phyloP scores from a whole-genome alignment of 2,888 invertebrate species.

The Tipula unca region DNA sequence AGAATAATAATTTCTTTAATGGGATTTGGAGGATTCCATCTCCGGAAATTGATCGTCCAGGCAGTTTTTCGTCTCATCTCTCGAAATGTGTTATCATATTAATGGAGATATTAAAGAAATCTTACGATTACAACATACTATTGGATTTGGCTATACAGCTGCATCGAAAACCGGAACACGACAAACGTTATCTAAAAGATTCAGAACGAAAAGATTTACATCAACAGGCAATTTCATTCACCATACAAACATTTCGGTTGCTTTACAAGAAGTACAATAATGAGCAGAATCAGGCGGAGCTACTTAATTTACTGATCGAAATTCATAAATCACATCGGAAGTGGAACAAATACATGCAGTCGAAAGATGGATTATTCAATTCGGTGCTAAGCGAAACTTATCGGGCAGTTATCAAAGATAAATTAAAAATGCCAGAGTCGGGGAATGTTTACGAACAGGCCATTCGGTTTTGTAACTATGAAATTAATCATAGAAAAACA shows the following conservation, averaged over 20 bases:
- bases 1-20: conserved; percentile 80
- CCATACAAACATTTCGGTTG: conserved; percentile 59
- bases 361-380: conserved; percentile 49
- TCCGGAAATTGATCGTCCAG: conserved; percentile 83
- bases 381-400: conserved; percentile 62
- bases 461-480: conserved; percentile 59
- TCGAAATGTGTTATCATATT: conserved; percentile 72
- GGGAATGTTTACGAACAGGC: conserved; percentile 57
- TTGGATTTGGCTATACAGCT: conserved; percentile 72
- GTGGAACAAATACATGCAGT: conserved; percentile 51
- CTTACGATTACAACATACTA: conserved; percentile 70
- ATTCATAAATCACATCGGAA: conserved; percentile 61
- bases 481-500: conserved; percentile 50
- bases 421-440: conserved; percentile 48
- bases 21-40: conserved; percentile 89
- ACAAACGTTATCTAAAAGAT: conserved; percentile 81
- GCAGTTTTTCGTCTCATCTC: conserved; percentile 87
- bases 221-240: conserved; percentile 66
- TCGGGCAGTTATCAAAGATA: conserved; percentile 52
- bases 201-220: conserved; percentile 73
- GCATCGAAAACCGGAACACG: conserved; percentile 70
- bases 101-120: conserved; percentile 69
- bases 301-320: conserved; percentile 47
- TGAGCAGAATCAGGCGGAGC: conserved; percentile 45
- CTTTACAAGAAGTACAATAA: conserved; percentile 50